Evolutionary conservation across 2,797 vertebrate genomes (phyloP), one percentile per base, ranked within the genome.

Genomic region (Chiroxiphia lanceolata): DNA sequence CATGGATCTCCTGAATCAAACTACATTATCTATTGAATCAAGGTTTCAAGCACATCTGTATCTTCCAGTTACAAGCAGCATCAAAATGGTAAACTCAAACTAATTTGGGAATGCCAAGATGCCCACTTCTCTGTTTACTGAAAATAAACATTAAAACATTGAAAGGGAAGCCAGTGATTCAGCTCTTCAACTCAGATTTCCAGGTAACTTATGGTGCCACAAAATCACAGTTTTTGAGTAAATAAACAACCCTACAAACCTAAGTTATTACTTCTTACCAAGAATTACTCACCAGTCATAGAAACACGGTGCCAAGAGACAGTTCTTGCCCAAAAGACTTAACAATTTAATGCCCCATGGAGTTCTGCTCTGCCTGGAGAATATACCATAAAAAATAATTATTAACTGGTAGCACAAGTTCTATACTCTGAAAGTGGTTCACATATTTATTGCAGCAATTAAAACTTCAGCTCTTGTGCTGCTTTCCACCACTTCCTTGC

Each of bases 331-430:
- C 94, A 94, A 92, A 95, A 91, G 84, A 89, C 91, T 95, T 91
- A 83, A 77, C 47, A 91, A 56, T 51, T 57, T 63, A 75, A 92
- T 86, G 69, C 47, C 68, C 84, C 31, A 65, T 0, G 2, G 92
- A 87, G 50, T n/a, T 93, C 42, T 68, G 38, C 38, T 87, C 64
- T 92, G 50, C 85, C 89, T 85, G 81, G 81, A 95, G 87, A 91
- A 85, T 93, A 89, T 4, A 78, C 26, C 57, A 90, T 83, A 93
- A 95, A 95, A 95, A 93, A 57, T 84, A 96, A 87, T 89, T 90
- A 92, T 74, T 63, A 95, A 94, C 76, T 61, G 21, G 34, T 88
- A 50, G 79, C 34, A 60, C 45, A 90, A 90, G 45, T 87, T 77
- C 84, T 84, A 18, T 68, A 47, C 33, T 60, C 34, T 65, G 53